Evolutionary conservation across 2,797 vertebrate genomes (phyloP).

Genomic region (Crenichthys baileyi): DNA sequence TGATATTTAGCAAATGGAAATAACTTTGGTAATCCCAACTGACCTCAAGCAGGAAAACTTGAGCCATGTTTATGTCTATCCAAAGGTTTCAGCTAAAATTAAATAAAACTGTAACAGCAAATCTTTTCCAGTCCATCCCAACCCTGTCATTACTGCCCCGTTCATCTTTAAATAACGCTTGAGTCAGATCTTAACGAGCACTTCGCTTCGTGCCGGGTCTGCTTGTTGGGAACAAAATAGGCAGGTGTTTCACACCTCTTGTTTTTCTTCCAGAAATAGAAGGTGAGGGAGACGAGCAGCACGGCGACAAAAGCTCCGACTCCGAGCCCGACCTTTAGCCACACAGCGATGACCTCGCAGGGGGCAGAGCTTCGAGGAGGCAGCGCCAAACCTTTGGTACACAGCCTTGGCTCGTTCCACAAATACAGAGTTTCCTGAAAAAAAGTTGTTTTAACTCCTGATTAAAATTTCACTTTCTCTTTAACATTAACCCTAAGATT

Average conservation of each 20-base stretch:
- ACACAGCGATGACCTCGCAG: constrained; percentile 92
- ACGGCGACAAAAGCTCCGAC: constrained; percentile 89
- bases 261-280: constrained; percentile 99
- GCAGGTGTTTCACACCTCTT: constrained; percentile 84
- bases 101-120: not conserved
- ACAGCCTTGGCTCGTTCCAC: constrained; percentile 94
- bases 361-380: constrained; percentile 84
- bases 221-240: not conserved
- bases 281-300: constrained; percentile 92
- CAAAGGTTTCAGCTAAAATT: not conserved
- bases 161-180: constrained; percentile 17
- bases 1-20: no score
- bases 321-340: constrained; percentile 92
- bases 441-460: not conserved
- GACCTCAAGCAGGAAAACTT: no score
- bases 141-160: constrained; percentile 8
- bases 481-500: no score
- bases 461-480: not conserved
- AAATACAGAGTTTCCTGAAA: constrained; percentile 88
- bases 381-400: constrained; percentile 86
- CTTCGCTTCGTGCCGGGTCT: not conserved
- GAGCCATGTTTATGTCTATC: no score
- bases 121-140: not conserved
- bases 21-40: no score
- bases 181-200: constrained; percentile 20